Evolutionary conservation across 2,797 vertebrate genomes (phyloP).

Genomic region (Scarus forsteni): DNA sequence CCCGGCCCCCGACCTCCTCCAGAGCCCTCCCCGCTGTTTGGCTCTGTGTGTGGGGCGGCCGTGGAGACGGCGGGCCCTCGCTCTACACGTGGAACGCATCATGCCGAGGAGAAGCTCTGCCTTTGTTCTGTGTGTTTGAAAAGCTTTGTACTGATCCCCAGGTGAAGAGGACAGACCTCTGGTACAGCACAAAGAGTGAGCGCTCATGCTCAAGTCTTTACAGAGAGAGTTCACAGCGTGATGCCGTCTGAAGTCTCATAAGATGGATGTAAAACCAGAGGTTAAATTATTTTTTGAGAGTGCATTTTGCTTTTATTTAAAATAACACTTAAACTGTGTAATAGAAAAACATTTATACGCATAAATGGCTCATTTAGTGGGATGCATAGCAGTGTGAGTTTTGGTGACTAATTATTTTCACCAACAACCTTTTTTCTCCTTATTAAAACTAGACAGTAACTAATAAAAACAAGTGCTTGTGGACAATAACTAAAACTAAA

Average conservation of each 20-base stretch:
- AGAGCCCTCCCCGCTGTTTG: slow-evolving; percentile 39
- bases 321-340: no score
- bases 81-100: slow-evolving; percentile 83
- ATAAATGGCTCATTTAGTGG: no score
- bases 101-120: slow-evolving; percentile 63
- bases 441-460: no score
- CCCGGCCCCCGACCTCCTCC: slow-evolving; percentile 29
- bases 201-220: slow-evolving; percentile 8
- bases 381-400: no score
- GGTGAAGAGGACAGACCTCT: slow-evolving; percentile 55
- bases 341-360: no score
- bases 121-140: slow-evolving; percentile 80
- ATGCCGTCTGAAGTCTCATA: background rate
- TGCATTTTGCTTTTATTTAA: no score
- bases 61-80: slow-evolving; percentile 36
- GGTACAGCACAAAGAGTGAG: slow-evolving; percentile 12
- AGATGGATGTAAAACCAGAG: background rate
- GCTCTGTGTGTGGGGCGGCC: slow-evolving; percentile 60
- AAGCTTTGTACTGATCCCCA: slow-evolving; percentile 86
- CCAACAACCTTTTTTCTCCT: no score
- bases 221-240: background rate
- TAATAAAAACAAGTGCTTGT: no score
- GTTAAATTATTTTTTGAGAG: background rate
- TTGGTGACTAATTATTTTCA: no score
- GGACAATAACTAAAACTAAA: no score